Conservation (phyloP, 2,888 invertebrate species). For the Catocala sponsa region DNA sequence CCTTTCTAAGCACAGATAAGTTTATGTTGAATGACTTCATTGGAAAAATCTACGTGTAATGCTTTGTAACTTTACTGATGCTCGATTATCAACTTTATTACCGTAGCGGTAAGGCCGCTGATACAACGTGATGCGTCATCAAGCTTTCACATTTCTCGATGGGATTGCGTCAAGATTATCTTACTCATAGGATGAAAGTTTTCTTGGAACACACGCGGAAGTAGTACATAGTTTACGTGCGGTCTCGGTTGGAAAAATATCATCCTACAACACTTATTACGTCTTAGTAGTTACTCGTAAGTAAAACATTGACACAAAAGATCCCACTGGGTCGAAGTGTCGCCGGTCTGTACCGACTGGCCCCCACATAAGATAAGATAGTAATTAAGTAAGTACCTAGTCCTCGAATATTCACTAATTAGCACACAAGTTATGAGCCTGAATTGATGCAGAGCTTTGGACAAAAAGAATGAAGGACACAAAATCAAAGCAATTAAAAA, state of each 20-base stretch:
- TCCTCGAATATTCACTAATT: no score
- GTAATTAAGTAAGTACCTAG: no score
- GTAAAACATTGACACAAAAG: no score
- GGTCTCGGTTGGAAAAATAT: slow-evolving; percentile 1
- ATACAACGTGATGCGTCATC: slow-evolving; percentile 14
- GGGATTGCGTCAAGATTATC: slow-evolving; percentile 53
- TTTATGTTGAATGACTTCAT: slow-evolving; percentile 47
- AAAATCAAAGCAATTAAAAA: no score
- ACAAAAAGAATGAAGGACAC: no score
- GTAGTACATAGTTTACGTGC: slow-evolving; percentile 9
- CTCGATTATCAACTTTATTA: slow-evolving; percentile 9
- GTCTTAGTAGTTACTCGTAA: no score
- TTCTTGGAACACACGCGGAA: slow-evolving; percentile 46
- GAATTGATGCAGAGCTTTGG: no score
- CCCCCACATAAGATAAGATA: no score
- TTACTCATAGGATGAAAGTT: slow-evolving; percentile 53
- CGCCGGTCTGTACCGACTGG: no score
- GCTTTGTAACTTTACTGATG: not conserved
- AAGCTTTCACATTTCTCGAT: slow-evolving; percentile 52
- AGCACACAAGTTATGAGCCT: no score
- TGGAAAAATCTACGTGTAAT: slow-evolving; percentile 40
- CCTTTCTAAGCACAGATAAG: slow-evolving; percentile 20
- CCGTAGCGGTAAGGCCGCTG: slow-evolving; percentile 19
- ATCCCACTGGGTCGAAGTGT: no score
- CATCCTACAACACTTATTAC: not conserved